Conservation (phyloP, 1,140 invertebrate species). For the Aphidius ervi region DNA sequence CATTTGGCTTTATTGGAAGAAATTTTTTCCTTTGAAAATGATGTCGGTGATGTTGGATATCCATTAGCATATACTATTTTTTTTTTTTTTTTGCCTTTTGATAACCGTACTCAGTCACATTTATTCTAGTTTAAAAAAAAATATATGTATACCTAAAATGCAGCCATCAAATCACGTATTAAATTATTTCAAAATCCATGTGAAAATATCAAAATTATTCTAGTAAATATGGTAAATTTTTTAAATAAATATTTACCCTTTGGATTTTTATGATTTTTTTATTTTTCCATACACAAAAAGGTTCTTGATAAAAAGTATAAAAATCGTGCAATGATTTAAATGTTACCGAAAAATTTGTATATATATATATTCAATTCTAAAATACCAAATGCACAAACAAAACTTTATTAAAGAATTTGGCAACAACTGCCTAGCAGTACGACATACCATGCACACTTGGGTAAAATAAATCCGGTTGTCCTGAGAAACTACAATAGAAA, state of each 20-base stretch:
- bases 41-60: neutral
- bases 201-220: no score
- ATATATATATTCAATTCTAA: no score
- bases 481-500: neutral
- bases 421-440: constrained; percentile 6
- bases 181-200: no score
- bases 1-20: neutral
- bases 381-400: constrained; percentile 24
- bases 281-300: no score
- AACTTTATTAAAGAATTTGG: constrained; percentile 31
- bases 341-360: no score
- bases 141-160: no score
- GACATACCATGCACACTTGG: constrained; percentile 1
- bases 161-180: no score
- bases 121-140: no score
- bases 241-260: neutral
- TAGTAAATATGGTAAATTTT: no score
- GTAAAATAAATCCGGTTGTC: constrained; percentile 26
- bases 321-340: no score
- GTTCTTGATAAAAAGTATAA: no score
- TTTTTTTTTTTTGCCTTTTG: constrained; percentile 9
- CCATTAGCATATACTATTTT: neutral
- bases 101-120: neutral
- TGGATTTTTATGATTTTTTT: constrained; percentile 23
- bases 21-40: constrained; percentile 2